A percentile compares a stretch with the other conserved stretches of the same genome.
Conservation (phyloP, 2,797 vertebrate species). For the Peromyscus melanophrys region DNA sequence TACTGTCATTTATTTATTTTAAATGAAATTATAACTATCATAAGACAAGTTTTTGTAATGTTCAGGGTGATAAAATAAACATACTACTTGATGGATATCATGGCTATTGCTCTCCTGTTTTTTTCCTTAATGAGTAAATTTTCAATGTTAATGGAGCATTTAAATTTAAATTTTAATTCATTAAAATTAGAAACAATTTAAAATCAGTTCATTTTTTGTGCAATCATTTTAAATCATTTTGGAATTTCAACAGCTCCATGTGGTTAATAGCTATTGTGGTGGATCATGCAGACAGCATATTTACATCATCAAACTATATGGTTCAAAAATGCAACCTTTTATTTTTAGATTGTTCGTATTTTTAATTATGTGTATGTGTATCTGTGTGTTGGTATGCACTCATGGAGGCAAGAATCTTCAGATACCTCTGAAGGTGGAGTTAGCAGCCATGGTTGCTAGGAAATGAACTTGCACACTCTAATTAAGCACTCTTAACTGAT, state of each 20-base stretch:
- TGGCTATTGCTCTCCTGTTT: background rate
- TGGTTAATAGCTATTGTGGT: background rate
- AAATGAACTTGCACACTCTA: background rate
- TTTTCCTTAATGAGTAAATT: background rate
- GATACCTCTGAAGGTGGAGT: background rate
- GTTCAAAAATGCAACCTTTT: background rate
- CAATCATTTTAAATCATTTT: background rate
- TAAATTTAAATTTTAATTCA: conserved; percentile 36
- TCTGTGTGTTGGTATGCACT: background rate
- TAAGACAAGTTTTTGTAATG: conserved; percentile 9
- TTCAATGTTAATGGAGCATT: background rate
- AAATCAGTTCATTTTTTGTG: background rate
- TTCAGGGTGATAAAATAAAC: background rate
- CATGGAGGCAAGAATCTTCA: background rate
- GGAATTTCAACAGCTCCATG: background rate
- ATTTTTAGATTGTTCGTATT: background rate
- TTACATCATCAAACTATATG: background rate
- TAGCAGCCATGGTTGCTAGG: background rate
- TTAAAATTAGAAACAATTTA: conserved; percentile 11
- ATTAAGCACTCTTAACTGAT: background rate
- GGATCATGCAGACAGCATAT: background rate
- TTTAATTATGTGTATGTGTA: background rate
- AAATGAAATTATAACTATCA: conserved; percentile 7
- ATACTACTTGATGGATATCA: conserved; percentile 5
- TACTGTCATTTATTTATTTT: conserved; percentile 18